These are phyloP conservation scores for Mico argentatus DNA, from an alignment of 2,797 vertebrate species.

Conservation along the genomic window DNA sequence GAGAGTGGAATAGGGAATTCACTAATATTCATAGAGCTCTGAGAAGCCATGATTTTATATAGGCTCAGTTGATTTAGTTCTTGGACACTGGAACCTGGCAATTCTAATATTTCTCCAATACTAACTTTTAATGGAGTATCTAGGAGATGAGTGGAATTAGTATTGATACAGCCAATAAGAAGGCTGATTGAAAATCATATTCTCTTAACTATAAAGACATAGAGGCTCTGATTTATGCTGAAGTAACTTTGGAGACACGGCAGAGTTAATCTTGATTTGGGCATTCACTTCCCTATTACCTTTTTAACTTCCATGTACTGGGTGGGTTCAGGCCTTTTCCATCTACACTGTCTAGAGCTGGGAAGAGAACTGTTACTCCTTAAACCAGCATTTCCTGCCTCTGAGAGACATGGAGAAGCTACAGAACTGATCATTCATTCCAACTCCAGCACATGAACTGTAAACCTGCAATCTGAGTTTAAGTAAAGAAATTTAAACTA, in stretches of 20 bases:
- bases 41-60: not conserved
- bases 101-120: not conserved
- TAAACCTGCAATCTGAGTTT: not conserved
- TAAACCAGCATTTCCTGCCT: not conserved
- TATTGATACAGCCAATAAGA: not conserved
- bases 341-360: not conserved
- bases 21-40: not conserved
- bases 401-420: not conserved
- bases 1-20: not conserved
- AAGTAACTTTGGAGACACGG: not conserved
- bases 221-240: not conserved
- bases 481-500: not conserved
- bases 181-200: not conserved
- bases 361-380: not conserved
- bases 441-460: not conserved
- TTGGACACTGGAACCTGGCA: not conserved
- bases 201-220: not conserved
- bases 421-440: not conserved
- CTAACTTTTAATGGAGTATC: not conserved
- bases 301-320: not conserved
- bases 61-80: not conserved
- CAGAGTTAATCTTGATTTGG: not conserved
- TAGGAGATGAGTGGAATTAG: not conserved
- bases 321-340: not conserved
- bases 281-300: not conserved